phyloP scores from a whole-genome alignment of 2,888 invertebrate genomes.

The Dicranocentrus wangi region DNA sequence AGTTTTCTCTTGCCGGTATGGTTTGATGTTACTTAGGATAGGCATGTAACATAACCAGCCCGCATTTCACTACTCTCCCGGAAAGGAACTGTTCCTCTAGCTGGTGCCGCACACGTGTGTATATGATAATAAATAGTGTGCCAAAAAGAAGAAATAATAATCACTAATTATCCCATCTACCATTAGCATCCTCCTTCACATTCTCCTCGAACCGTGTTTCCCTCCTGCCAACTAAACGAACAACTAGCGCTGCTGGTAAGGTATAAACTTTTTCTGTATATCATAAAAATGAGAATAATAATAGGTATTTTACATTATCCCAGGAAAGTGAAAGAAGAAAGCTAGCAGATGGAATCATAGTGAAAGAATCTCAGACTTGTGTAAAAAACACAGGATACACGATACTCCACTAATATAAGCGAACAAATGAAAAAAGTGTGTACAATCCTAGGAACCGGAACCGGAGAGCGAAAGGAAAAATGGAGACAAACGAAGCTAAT shows the following conservation, averaged over 20 bases:
- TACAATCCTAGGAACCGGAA: conserved; percentile 35
- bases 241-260: conserved; percentile 19
- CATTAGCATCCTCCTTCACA: conserved; percentile 50
- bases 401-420: conserved; percentile 10
- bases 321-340: conserved; percentile 26
- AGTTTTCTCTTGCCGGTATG: not conserved
- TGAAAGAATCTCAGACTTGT: conserved; percentile 25
- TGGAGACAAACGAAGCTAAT: conserved; percentile 69
- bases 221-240: conserved; percentile 32
- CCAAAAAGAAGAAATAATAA: conserved; percentile 53
- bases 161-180: conserved; percentile 68
- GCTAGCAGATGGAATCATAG: conserved; percentile 45
- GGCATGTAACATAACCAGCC: not conserved
- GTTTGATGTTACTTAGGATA: not conserved
- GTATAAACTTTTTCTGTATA: not conserved
- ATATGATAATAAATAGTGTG: conserved; percentile 32
- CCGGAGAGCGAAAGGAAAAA: conserved; percentile 39
- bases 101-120: not conserved
- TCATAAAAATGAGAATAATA: conserved; percentile 37
- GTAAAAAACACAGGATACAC: conserved; percentile 13
- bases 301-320: conserved; percentile 50
- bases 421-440: conserved; percentile 16
- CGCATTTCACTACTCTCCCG: too few species aligned
- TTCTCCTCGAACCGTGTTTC: not conserved
- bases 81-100: too few species aligned